Evolutionary conservation across 2,113 vertebrate genomes (phyloP).

Genomic region (Patagioenas fasciata): DNA sequence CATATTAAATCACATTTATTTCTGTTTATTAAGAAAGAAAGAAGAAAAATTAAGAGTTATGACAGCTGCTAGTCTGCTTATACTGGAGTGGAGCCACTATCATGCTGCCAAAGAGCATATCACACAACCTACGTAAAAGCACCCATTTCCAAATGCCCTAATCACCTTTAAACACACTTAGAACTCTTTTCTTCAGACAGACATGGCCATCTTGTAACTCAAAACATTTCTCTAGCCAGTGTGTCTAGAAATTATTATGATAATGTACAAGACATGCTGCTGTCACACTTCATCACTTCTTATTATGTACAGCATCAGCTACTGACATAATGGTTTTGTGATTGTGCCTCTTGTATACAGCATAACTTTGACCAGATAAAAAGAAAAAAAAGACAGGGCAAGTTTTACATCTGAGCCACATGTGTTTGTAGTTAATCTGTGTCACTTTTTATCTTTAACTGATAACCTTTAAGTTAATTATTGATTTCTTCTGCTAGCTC

Average conservation of each 20-base stretch:
- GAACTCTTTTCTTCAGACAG: background rate
- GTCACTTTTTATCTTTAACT: background rate
- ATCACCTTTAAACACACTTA: background rate
- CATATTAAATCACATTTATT: background rate
- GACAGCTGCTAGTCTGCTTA: background rate
- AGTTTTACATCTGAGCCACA: background rate
- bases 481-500: no score
- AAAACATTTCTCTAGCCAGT: background rate
- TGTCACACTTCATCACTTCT: constrained; percentile 22
- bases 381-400: background rate
- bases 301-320: background rate
- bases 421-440: background rate
- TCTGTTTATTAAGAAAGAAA: background rate
- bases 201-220: background rate
- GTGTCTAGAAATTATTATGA: background rate
- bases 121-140: background rate
- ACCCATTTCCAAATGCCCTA: background rate
- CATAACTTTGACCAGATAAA: background rate
- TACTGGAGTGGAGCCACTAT: background rate
- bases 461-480: background rate
- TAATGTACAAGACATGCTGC: constrained; percentile 23
- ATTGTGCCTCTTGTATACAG: background rate
- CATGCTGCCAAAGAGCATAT: background rate
- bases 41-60: background rate
- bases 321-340: background rate